A percentile compares a stretch with the other conserved stretches of the same genome.
Evolutionary conservation across 2,888 invertebrate genomes (phyloP).

Genomic region (Ennomos fuscantarius): DNA sequence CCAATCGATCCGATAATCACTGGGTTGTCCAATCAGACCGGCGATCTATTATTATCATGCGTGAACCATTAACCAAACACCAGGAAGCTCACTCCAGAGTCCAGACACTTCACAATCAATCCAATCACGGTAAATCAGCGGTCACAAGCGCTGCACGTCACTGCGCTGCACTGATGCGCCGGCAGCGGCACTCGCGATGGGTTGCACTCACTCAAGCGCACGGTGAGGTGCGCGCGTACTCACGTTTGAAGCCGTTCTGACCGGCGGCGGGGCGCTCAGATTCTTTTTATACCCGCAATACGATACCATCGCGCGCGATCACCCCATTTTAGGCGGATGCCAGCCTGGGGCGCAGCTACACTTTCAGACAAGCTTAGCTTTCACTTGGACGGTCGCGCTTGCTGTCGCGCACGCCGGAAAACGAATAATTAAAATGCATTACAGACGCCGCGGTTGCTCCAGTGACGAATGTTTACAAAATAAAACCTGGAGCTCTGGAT

Average conservation of each 20-base stretch:
- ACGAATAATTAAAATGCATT: conserved; percentile 29
- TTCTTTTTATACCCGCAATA: conserved; percentile 93
- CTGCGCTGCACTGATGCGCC: conserved; percentile 30
- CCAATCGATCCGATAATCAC: conserved; percentile 39
- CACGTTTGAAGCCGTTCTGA: conserved; percentile 99
- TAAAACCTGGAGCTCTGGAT: conserved; percentile 42
- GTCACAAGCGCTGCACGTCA: conserved; percentile 51
- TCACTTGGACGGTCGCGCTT: conserved; percentile 71
- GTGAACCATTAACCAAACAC: conserved; percentile 63
- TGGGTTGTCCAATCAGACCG: conserved; percentile 42
- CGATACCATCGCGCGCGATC: conserved; percentile 87
- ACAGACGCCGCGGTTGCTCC: conserved; percentile 30
- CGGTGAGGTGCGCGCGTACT: conserved; percentile 85
- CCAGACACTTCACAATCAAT: conserved; percentile 73
- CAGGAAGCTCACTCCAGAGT: conserved; percentile 48
- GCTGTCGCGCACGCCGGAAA: conserved; percentile 37
- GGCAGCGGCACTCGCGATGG: conserved; percentile 57
- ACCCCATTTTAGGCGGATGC: conserved; percentile 85
- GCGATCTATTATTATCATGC: conserved; percentile 35
- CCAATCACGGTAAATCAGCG: conserved; percentile 62
- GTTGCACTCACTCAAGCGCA: conserved; percentile 66
- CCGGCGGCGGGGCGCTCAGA: conserved; percentile 89
- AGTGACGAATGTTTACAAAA: conserved; percentile 47
- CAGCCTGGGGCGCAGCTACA: conserved; percentile 68
- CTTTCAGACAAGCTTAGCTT: conserved; percentile 82